Evolutionary conservation across 2,113 vertebrate species (phyloP).

Genomic region (Dromiciops gliroides): DNA sequence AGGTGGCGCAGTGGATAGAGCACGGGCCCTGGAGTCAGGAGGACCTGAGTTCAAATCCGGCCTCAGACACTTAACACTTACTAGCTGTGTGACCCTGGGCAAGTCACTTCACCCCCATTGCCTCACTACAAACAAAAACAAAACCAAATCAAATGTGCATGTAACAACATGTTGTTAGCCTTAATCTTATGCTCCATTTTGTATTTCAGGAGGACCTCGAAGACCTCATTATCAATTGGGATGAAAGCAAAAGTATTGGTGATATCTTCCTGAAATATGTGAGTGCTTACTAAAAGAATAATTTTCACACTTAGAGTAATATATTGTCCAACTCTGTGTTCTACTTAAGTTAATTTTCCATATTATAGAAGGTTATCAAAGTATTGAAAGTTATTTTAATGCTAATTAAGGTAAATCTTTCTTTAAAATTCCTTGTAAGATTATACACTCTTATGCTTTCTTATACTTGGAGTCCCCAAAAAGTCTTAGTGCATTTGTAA

Average conservation of each 20-base stretch:
- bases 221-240: slow-evolving; percentile 95
- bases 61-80: too few species aligned
- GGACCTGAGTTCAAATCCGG: too few species aligned
- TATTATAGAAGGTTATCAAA: background rate
- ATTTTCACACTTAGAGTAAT: slow-evolving; percentile 81
- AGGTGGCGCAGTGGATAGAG: too few species aligned
- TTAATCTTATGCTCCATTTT: slow-evolving; percentile 19
- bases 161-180: too few species aligned
- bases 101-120: too few species aligned
- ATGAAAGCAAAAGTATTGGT: slow-evolving; percentile 94
- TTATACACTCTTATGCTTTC: background rate
- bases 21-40: too few species aligned
- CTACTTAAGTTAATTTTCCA: background rate
- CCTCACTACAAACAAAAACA: too few species aligned
- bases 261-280: slow-evolving; percentile 97
- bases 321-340: slow-evolving; percentile 3
- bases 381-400: background rate
- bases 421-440: slow-evolving; percentile 23
- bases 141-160: too few species aligned
- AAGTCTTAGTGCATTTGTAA: background rate
- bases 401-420: slow-evolving; percentile 36
- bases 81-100: too few species aligned
- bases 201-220: slow-evolving; percentile 92
- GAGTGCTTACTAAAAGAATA: slow-evolving; percentile 82
- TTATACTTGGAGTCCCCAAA: background rate